Evolutionary conservation across 2,113 vertebrate genomes (phyloP), one percentile per base, ranked within the genome.

Genomic region (Dromas ardeola): DNA sequence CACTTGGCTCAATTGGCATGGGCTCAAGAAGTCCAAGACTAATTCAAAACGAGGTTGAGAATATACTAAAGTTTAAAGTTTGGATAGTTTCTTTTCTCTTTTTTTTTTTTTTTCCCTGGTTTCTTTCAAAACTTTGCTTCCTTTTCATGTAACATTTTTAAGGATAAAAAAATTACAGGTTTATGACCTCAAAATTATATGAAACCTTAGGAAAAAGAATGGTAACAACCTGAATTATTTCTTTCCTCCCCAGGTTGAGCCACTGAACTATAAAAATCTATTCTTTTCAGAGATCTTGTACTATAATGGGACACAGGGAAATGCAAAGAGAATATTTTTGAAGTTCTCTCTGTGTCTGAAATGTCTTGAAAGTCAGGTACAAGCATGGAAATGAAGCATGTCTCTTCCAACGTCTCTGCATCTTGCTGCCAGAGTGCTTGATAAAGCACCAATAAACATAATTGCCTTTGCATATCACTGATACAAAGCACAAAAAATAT

Each of bases 371-470:
- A 81, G 22, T 45, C 63, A 63, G 56, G 43, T 84, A 52, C 72
- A 71, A n/a, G 61, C 52, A 81, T 86, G 29, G 17, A 91, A 88
- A 95, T 91, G 47, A 92, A 92, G 72, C 47, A 53, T 53, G 9
- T 43, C 40, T 79, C 66, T 58, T 88, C 21, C 49, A 80, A 4
- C 0, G 1, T 45, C 71, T 78, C 62, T 76, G 65, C 55, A 52
- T 73, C 76, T 86, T 91, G 66, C 66, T 96, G 81, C 27, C 81
- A 55, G 32, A 59, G 29, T 65, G 36, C 56, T 92, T 92, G 91
- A 96, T 92, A 92, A 95, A 96, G 73, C 66, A 95, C 70, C 88
- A 96, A 97, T 94, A 95, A 96, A 85, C 74, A n/a, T 93, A 92
- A 94, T 92, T 96, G 92, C 66, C 62, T 95, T 74, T 92, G n/a